Evolutionary conservation across 2,888 invertebrate genomes (phyloP), one percentile per base, ranked within the genome.

Genomic region (Cryptophagus acutangulus): DNA sequence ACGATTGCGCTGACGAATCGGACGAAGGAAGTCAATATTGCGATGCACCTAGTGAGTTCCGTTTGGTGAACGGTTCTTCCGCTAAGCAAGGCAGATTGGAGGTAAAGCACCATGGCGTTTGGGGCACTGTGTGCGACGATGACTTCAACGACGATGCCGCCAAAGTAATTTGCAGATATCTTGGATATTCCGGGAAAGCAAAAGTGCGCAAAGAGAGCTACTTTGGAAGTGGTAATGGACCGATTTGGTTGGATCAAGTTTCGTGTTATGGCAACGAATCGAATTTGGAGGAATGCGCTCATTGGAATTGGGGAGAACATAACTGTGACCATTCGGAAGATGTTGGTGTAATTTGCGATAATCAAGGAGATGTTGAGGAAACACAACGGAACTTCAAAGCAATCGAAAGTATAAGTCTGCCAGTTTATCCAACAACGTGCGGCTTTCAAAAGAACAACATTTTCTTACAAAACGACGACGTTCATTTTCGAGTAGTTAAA

Each of bases 81-180:
- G 48, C 63, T 0, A 65, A 66, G 17, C 77, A 83, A 58, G 87
- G 87, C 0, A 72, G 86, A 29, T 71, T 87, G 0, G 86, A 87
- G 65, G 73, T 88, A 1, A 74, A 75, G 43, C 76, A 80, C 49
- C 76, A 77, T 46, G 81, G 81, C 2, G 72, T 80, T 12, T 85
- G 85, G 82, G 87, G 87, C 8, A 83, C 84, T 1, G 73, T 89
- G 9, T 89, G 88, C 62, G 85, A 87, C 56, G 87, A 87, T 58
- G 80, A 82, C 54, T 87, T 87, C 58, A 77, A 78, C 33, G 69
- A 74, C 12, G 71, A 72, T 30, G 78, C 82, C 15, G 87, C 85
- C 0, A 73, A 74, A 51, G 80, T 82, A 1, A 72, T 78, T 13
- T 83, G 82, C 52, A 72, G 71, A 41, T 70, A 72, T 1, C 57